Evolutionary conservation across 2,888 invertebrate species (phyloP).

Genomic region (Neocrepidodera transversa): DNA sequence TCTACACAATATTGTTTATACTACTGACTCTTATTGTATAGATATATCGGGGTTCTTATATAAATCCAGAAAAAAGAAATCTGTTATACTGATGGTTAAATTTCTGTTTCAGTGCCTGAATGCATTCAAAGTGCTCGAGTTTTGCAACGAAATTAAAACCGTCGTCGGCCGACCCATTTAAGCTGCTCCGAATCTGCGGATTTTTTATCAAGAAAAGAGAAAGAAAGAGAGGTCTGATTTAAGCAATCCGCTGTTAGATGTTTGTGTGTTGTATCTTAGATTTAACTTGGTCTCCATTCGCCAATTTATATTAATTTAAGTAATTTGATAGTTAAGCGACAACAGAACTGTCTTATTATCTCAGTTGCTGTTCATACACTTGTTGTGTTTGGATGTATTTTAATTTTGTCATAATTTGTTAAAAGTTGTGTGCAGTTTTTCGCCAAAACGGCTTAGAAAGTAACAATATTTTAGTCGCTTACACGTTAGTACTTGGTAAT

Average conservation of each 20-base stretch:
- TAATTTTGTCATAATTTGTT: slow-evolving; percentile 7
- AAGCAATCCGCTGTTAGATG: slow-evolving; percentile 25
- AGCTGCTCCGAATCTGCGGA: slow-evolving; percentile 49
- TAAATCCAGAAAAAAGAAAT: no score
- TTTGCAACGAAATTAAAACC: slow-evolving; percentile 42
- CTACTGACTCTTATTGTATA: no score
- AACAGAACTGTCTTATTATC: slow-evolving; percentile 41
- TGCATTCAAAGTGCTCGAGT: slow-evolving; percentile 45
- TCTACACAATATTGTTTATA: no score
- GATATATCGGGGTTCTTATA: no score
- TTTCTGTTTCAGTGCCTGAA: slow-evolving; percentile 54
- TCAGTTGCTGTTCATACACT: slow-evolving; percentile 38
- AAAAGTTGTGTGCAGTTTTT: slow-evolving; percentile 36
- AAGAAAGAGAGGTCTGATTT: slow-evolving; percentile 53
- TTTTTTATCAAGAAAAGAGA: slow-evolving; percentile 57
- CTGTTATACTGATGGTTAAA: no score
- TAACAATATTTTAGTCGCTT: slow-evolving; percentile 14
- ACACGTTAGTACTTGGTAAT: slow-evolving; percentile 25
- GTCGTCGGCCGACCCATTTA: slow-evolving; percentile 47
- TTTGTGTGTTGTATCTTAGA: no score
- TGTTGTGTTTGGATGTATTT: slow-evolving; percentile 21
- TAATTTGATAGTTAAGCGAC: slow-evolving; percentile 48
- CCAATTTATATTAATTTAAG: slow-evolving; percentile 56
- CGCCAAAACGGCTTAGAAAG: slow-evolving; percentile 56
- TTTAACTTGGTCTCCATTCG: slow-evolving; percentile 30